phyloP scores from a whole-genome alignment of 2,888 invertebrate genomes.

The Cremastobaeus sp. region DNA sequence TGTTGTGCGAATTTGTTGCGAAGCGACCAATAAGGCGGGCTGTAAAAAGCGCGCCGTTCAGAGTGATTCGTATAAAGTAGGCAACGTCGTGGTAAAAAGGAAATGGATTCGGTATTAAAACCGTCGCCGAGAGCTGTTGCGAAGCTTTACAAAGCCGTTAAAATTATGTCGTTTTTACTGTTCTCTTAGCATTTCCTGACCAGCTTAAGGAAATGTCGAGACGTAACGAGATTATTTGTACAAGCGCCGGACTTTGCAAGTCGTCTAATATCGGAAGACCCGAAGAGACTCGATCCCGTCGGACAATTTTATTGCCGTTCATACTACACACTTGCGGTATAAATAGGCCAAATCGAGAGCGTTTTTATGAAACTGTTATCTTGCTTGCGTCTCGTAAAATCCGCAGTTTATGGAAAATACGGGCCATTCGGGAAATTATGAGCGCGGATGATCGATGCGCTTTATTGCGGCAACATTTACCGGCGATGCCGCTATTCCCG shows the following conservation, averaged over 20 bases:
- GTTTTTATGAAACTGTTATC: conserved; percentile 39
- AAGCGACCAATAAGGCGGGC: too few species aligned
- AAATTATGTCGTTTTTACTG: conserved; percentile 22
- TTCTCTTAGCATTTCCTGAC: conserved; percentile 24
- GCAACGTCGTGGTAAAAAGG: too few species aligned
- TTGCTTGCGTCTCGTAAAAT: conserved; percentile 30
- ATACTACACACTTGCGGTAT: conserved; percentile 37
- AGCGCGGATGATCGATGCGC: conserved; percentile 8
- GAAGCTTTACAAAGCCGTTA: conserved; percentile 23
- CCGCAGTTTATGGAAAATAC: conserved; percentile 25
- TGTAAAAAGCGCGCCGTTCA: too few species aligned
- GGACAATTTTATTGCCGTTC: conserved; percentile 43
- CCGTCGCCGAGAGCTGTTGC: conserved; percentile 4
- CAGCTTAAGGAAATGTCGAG: conserved; percentile 7
- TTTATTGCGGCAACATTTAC: conserved; percentile 15
- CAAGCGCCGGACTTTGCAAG: conserved; percentile 36
- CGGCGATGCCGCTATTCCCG: background rate
- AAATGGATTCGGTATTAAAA: background rate
- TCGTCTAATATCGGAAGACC: conserved; percentile 36
- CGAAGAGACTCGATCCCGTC: conserved; percentile 28
- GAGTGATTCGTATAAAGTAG: too few species aligned
- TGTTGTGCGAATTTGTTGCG: too few species aligned
- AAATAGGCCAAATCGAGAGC: conserved; percentile 40
- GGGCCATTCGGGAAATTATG: conserved; percentile 15
- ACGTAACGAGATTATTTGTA: conserved; percentile 32